A percentile compares a stretch with the other conserved stretches of the same genome.
These are phyloP conservation scores for Paelopatides confundens DNA, from an alignment of 53 echinoderm and acorn worm genomes.

Conservation along the genomic window DNA sequence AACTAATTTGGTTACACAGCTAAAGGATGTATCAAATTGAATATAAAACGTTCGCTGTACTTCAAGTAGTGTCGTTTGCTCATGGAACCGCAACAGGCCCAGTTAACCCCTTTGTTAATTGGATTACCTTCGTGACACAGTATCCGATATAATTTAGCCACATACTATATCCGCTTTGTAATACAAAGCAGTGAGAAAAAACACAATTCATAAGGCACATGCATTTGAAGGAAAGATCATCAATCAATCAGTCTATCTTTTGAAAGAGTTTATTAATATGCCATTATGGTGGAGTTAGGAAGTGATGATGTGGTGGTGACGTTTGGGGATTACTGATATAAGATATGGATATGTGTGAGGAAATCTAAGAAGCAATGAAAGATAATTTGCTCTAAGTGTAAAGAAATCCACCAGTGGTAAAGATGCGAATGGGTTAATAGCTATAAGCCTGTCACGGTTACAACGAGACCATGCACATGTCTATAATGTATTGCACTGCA, in stretches of 20 bases:
- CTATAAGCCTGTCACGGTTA: slow-evolving; percentile 47
- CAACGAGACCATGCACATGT: slow-evolving; percentile 37
- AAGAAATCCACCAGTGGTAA: slow-evolving; percentile 15
- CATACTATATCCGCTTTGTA: no score
- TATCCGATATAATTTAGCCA: no score
- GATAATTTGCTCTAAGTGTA: slow-evolving; percentile 11
- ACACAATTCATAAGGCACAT: neutral
- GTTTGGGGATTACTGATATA: neutral
- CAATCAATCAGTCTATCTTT: no score
- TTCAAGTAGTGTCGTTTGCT: neutral
- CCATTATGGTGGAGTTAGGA: no score
- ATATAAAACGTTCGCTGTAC: neutral
- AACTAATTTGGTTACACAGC: no score
- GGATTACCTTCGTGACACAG: neutral
- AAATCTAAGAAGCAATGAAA: slow-evolving; percentile 23
- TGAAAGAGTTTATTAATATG: no score
- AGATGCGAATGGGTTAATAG: slow-evolving; percentile 38
- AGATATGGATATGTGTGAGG: neutral
- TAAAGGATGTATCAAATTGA: neutral
- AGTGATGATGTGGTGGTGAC: neutral
- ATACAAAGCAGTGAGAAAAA: no score
- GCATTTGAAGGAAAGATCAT: neutral
- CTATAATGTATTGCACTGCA: neutral
- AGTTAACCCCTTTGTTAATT: slow-evolving; percentile 28
- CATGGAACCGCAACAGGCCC: slow-evolving; percentile 53